Conservation (phyloP, 1,140 invertebrate species). For the Leucophenga varia region DNA sequence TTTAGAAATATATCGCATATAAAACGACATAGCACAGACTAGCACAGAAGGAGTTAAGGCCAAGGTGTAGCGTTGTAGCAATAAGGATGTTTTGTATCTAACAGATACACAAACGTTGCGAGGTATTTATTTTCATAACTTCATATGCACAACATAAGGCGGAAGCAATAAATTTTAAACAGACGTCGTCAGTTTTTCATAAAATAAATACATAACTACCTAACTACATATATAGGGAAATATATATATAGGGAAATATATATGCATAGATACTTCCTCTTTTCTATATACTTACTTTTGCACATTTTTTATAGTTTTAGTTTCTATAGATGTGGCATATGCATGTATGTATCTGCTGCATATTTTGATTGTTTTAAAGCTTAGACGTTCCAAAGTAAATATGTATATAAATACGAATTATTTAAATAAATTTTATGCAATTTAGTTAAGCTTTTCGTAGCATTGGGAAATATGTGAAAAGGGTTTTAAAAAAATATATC, state of each 20-base stretch:
- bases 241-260: too few species aligned
- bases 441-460: slow-evolving; percentile 49
- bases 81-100: slow-evolving; percentile 16
- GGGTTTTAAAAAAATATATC: too few species aligned
- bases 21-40: slow-evolving; percentile 1
- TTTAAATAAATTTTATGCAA: slow-evolving; percentile 55
- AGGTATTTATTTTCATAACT: slow-evolving; percentile 54
- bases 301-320: too few species aligned
- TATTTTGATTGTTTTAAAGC: slow-evolving; percentile 54
- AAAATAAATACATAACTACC: too few species aligned
- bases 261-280: too few species aligned
- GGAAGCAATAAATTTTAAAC: slow-evolving; percentile 53
- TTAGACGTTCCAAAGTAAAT: slow-evolving; percentile 17
- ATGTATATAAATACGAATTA: slow-evolving; percentile 14
- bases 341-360: slow-evolving; percentile 27
- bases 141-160: slow-evolving; percentile 49
- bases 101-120: slow-evolving; percentile 11
- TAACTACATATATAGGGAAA: too few species aligned
- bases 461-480: neutral
- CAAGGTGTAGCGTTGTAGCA: neutral
- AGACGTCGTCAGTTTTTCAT: slow-evolving; percentile 44
- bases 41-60: slow-evolving; percentile 5
- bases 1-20: neutral
- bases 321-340: slow-evolving; percentile 24
- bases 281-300: too few species aligned